Base-by-base conservation (phyloP, 2,888 invertebrate species). In the Thereva unica region DNA sequence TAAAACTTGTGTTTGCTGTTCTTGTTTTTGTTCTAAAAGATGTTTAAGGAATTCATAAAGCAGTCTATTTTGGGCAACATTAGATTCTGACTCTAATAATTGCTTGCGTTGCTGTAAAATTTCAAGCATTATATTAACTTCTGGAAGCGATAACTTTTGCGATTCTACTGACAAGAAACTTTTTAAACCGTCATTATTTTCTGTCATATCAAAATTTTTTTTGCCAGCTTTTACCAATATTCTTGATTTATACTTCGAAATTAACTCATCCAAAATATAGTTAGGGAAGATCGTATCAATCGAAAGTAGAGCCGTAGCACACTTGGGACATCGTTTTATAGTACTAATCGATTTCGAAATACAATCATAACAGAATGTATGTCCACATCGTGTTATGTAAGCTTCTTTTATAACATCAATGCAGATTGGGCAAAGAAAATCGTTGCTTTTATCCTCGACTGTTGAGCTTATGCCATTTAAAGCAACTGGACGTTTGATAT, bases 301-400 rank as follows among this genome's bases (percentile, higher is more conserved):
- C 0, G 85, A 86, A 1, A 87, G 86, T 6, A 93, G 82, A 2
- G 86, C 83, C 9, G 86, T 87, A 73, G 89, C 90, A 78, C 95
- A 95, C 78, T 92, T 92, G 1, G 95, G 94, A 78, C 95, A 95
- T 53, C 90, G 84, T 67, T 87, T 86, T 68, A 83, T 84, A 3
- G 83, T 81, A 74, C 89, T 88, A 45, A 92, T 82, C 3, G 88
- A 86, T 71, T 85, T 85, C 23, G 82, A 80, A 56, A 95, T 91
- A 80, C 95, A 96, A 12, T 86, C 85, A 76, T 87, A 89, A 80
- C 96, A 96, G 82, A 93, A 96, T 1, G 94, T 94, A 78, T 96
- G 95, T 0, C 95, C 95, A 81, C 96, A 95, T 72, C 90, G 87
- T 0, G 95, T 95, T 75, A 95, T 93, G 79, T 93, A 90, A 0